Conservation (phyloP, 2,113 vertebrate genomes). For the Clupea harengus region DNA sequence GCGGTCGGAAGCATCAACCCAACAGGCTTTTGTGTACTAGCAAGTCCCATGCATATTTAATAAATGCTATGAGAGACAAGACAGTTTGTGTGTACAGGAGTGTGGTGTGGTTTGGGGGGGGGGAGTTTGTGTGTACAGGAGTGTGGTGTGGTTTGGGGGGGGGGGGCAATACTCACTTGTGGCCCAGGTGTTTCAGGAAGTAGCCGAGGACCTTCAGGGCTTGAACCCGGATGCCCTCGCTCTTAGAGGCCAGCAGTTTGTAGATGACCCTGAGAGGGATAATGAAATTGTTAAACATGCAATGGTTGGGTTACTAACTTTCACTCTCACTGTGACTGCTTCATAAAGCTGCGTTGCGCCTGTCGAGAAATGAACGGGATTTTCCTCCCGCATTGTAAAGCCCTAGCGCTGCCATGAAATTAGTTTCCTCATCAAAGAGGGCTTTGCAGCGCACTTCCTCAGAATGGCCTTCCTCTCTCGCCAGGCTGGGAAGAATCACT, state of each 20-base stretch:
- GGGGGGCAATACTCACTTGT: slow-evolving; percentile 86
- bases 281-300: slow-evolving; percentile 10
- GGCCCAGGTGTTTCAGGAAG: slow-evolving; percentile 95
- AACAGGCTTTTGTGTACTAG: not conserved
- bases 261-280: slow-evolving; percentile 85
- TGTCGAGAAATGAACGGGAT: not conserved
- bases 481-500: slow-evolving; percentile 34
- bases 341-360: not conserved
- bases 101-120: not conserved
- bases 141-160: not conserved
- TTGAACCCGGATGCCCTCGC: slow-evolving; percentile 94
- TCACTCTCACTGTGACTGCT: not conserved
- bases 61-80: not conserved
- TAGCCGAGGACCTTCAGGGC: slow-evolving; percentile 95
- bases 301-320: not conserved
- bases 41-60: not conserved
- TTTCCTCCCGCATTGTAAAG: not conserved
- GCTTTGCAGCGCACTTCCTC: not conserved
- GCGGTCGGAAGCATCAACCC: not conserved
- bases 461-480: slow-evolving; percentile 21
- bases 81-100: not conserved
- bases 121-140: not conserved
- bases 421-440: slow-evolving; percentile 15
- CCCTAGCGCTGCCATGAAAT: not conserved
- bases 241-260: slow-evolving; percentile 93